Base-by-base conservation (phyloP, 2,113 vertebrate species). In the Ancistrus triradiatus region DNA sequence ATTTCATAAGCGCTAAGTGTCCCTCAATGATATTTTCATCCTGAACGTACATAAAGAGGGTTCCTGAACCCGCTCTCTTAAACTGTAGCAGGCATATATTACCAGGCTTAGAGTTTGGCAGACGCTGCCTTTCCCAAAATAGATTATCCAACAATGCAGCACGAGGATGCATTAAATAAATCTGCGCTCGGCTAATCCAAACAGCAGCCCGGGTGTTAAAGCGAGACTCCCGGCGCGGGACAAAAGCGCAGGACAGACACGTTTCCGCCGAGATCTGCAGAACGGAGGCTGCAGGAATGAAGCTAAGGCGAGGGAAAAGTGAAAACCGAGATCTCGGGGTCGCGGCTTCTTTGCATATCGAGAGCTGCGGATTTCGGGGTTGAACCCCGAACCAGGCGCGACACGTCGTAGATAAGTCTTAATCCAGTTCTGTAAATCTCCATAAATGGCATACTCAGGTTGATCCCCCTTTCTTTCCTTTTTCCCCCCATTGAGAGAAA, bases 101-200 rank as follows among this genome's bases (percentile, higher is more conserved):
- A 89, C 80, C 81, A 89, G 87, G 88, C 86, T 89, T 89, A 88
- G 72, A 85, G 85, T 84, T 85, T 81, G 82, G 82, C 85, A 84
- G 83, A 78, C 82, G 76, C 73, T 58, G 50, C 78, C 73, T 80
- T 82, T 85, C 86, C 88, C 83, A 88, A 90, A 90, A 89, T 90
- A 90, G 88, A 87, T 86, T 88, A 65, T 82, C 9, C 79, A 83
- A 88, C 87, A 86, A 89, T 88, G 81, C 84, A 83, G 77, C 82
- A 84, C 84, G 80, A 88, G 84, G 86, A 85, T 87, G 86, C 88
- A 89, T 86, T 89, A 89, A 90, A 87, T 90, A 90, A 88, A 89
- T 90, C 87, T 88, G 78, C 63, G 76, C 87, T 85, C 70, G 38
- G 77, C 81, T 90, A 90, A 90, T 90, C 87, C 86, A 82, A 79